Base-by-base conservation (phyloP, 2,113 vertebrate species). In the Amblyopsis rosae region DNA sequence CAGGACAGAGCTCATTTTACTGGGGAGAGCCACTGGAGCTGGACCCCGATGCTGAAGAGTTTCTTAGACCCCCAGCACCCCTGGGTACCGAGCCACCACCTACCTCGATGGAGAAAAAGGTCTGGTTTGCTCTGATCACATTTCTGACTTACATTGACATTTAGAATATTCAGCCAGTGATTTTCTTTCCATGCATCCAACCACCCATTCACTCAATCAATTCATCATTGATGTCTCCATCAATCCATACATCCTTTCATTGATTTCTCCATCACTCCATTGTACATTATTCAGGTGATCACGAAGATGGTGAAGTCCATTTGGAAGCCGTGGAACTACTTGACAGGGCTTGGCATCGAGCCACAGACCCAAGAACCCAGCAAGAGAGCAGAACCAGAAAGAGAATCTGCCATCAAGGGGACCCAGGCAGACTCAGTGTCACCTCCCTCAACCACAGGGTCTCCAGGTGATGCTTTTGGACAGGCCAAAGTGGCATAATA, bases 241-340 rank as follows among this genome's bases (percentile, higher is more conserved):
- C 16, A 17, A 57, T 32, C 2, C 6, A 17, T 55, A 17, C 45
- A n/a, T 73, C 45, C 16, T 57, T 47, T 19, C 13, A 49, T 19
- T 33, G 12, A 50, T 8, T 33, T 11, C 12, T 12, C 54, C 26
- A 32, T 49, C 45, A 10, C 12, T 53, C 65, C 3, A 6, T 5
- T 35, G 2, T 26, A 26, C 51, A 9, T 62, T 41, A 35, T 70
- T 58, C 9, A 90, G 90, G 85, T 75, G 32, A 80, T 92, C 55
- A 82, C 85, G 4, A 90, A 86, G 62, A 88, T 92, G 0, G 75
- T 90, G n/a, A 88, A 84, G 60, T 91, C 92, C 12, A 80, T 91
- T 7, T 91, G 88, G 89, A 90, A 86, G 69, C 91, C 90, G 12
- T 91, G 91, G 91, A 91, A 84, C 77, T 92, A 90, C 72, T 73